These are phyloP conservation scores for Microplitis mediator DNA, from an alignment of 1,140 invertebrate species.

Conservation along the genomic window DNA sequence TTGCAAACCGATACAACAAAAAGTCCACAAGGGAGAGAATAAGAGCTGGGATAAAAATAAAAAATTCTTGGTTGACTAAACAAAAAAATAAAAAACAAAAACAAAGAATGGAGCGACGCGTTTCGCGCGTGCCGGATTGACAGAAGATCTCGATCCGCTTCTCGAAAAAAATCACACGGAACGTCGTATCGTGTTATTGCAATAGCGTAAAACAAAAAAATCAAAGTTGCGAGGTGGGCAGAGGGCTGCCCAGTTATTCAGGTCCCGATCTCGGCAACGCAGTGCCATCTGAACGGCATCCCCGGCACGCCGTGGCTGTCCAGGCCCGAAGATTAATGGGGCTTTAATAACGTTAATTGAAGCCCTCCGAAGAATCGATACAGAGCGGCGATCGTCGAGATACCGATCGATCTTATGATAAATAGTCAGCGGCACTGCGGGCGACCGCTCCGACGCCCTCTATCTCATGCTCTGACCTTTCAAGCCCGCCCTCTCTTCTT, in stretches of 20 bases:
- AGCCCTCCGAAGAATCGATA: slow-evolving; percentile 62
- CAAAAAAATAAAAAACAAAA: not conserved
- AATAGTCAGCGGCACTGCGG: slow-evolving; percentile 60
- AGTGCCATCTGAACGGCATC: slow-evolving; percentile 44
- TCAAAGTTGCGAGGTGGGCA: slow-evolving; percentile 12
- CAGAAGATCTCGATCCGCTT: slow-evolving; percentile 27
- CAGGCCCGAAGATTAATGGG: slow-evolving; percentile 55
- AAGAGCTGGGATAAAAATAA: not conserved
- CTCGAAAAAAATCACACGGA: no score
- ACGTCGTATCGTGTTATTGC: not conserved
- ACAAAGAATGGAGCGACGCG: slow-evolving; percentile 2
- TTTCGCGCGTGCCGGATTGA: slow-evolving; percentile 37
- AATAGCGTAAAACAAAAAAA: not conserved
- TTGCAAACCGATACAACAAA: not conserved
- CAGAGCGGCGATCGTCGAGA: slow-evolving; percentile 53
- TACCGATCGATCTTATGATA: slow-evolving; percentile 63
- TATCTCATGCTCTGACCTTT: slow-evolving; percentile 23
- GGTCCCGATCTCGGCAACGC: slow-evolving; percentile 27
- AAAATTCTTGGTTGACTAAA: not conserved
- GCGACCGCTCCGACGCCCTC: slow-evolving; percentile 57
- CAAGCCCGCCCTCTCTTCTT: slow-evolving; percentile 11
- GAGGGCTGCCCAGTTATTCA: slow-evolving; percentile 23
- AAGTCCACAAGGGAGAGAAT: not conserved
- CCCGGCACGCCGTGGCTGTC: slow-evolving; percentile 49
- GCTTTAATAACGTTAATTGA: slow-evolving; percentile 63